phyloP scores from a whole-genome alignment of 2,113 vertebrate species.

The Gyps fulvus region DNA sequence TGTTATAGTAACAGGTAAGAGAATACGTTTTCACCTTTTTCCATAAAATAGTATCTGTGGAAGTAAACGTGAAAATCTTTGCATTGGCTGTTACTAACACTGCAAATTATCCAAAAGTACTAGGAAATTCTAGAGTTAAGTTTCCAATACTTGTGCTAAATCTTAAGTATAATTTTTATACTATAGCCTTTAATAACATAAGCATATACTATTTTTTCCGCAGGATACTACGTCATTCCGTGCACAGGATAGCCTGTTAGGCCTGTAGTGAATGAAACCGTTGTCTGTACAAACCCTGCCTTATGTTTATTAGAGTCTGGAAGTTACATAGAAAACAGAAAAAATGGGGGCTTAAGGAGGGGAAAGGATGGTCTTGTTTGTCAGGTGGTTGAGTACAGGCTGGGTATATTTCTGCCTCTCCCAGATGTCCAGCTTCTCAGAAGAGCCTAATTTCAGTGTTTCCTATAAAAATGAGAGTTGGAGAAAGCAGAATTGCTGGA shows the following conservation, averaged over 20 bases:
- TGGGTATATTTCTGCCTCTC: neutral
- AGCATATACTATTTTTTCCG: constrained; percentile 9
- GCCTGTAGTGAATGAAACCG: neutral
- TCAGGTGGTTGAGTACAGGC: neutral
- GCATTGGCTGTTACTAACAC: neutral
- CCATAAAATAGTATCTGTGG: neutral
- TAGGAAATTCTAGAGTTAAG: neutral
- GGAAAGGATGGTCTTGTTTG: neutral
- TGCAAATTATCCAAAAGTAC: neutral
- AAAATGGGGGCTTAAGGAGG: neutral
- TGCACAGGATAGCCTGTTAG: neutral
- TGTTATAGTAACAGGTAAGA: neutral
- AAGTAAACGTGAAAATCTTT: neutral
- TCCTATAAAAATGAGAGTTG: neutral
- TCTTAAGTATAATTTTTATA: neutral
- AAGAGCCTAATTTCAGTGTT: neutral
- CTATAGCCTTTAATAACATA: neutral
- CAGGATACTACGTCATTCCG: neutral
- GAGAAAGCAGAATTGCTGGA: neutral
- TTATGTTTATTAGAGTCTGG: neutral
- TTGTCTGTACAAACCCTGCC: neutral
- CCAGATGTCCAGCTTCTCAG: neutral
- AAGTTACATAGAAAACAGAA: neutral
- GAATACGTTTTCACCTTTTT: neutral
- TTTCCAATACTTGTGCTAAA: neutral